Percentiles rank a stretch among this genome's conserved stretches.
Evolutionary conservation across 2,113 vertebrate genomes (phyloP).

Genomic region (Diadophis punctatus): DNA sequence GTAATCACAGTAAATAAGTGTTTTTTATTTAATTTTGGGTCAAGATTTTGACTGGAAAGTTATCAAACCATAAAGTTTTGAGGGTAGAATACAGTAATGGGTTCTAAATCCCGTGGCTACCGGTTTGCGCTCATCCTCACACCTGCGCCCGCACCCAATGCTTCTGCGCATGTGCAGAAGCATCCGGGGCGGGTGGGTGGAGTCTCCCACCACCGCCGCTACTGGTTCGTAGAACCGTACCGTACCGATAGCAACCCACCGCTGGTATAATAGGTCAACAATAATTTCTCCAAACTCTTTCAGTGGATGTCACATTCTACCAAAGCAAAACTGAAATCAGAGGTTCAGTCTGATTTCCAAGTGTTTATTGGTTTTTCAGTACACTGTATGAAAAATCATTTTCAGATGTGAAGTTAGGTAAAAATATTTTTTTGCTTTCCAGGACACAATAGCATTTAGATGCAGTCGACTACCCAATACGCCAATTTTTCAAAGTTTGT

Average conservation of each 20-base stretch:
- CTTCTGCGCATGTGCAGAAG: too few relatives aligned
- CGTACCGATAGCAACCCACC: too few relatives aligned
- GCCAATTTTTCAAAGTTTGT: background rate
- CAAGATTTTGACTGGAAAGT: conserved; percentile 17
- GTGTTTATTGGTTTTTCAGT: background rate
- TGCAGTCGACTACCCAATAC: background rate
- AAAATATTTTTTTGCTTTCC: background rate
- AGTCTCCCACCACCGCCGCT: too few relatives aligned
- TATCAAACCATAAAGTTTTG: background rate
- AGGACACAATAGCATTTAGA: background rate
- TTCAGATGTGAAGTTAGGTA: background rate
- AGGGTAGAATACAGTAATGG: background rate
- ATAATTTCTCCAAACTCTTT: background rate
- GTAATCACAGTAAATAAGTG: background rate
- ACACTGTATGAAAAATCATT: background rate
- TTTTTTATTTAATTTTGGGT: conserved; percentile 23
- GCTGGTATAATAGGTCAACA: background rate
- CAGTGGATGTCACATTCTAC: background rate
- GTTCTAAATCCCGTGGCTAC: too few relatives aligned
- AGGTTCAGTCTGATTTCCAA: background rate
- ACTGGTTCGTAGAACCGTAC: too few relatives aligned
- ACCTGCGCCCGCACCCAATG: too few relatives aligned
- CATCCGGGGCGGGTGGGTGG: too few relatives aligned
- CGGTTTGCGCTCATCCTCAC: too few relatives aligned
- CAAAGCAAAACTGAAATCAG: background rate